These are phyloP conservation scores for Orchesella cincta DNA, from an alignment of 1,140 invertebrate species.

Conservation along the genomic window DNA sequence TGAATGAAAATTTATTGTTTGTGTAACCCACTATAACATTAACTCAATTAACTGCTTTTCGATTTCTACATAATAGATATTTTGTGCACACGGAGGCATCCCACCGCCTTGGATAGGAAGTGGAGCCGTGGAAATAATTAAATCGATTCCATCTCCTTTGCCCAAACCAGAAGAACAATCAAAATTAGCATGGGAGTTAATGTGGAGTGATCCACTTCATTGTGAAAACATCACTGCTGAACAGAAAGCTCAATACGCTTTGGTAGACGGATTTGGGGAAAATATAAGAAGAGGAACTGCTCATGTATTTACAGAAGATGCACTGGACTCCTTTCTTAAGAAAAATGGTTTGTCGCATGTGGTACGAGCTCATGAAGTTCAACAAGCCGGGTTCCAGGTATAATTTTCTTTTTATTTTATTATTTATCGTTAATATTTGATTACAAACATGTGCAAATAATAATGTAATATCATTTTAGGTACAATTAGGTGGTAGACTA, in stretches of 20 bases:
- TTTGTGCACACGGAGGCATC: constrained; percentile 75
- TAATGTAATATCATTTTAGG: constrained; percentile 54
- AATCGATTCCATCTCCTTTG: constrained; percentile 67
- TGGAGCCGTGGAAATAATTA: constrained; percentile 59
- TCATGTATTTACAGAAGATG: constrained; percentile 69
- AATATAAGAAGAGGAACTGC: constrained; percentile 71
- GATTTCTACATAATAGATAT: constrained; percentile 62
- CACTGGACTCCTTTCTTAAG: constrained; percentile 67
- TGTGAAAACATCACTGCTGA: constrained; percentile 56
- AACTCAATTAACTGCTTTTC: no score
- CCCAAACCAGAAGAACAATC: constrained; percentile 67
- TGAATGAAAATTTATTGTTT: no score
- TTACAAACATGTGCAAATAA: background rate
- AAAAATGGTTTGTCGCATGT: constrained; percentile 68
- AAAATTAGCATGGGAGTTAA: constrained; percentile 71
- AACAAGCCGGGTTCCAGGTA: constrained; percentile 71
- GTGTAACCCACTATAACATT: constrained; percentile 28
- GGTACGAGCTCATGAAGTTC: constrained; percentile 72
- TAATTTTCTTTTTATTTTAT: no score
- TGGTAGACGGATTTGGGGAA: constrained; percentile 68
- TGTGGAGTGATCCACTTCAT: constrained; percentile 76
- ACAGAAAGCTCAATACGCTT: constrained; percentile 60
- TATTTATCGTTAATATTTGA: background rate
- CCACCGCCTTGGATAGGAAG: constrained; percentile 67
- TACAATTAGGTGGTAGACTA: constrained; percentile 65